A percentile compares a stretch with the other conserved stretches of the same genome.
Evolutionary conservation across 2,888 invertebrate species (phyloP).

Genomic region (Crepidodera aurea): DNA sequence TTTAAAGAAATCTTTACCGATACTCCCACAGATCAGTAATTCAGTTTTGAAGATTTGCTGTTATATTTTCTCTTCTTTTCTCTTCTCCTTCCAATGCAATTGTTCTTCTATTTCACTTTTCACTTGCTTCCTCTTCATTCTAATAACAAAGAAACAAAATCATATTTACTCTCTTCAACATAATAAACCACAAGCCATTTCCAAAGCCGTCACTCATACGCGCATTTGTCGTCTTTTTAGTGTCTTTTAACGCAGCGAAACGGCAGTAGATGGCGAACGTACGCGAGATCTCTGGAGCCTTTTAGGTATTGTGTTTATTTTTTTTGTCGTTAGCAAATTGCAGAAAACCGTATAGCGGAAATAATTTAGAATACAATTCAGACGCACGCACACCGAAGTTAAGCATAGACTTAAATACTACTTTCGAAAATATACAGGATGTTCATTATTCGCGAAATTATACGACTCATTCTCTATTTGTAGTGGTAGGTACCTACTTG

Average conservation of each 20-base stretch:
- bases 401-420: background rate
- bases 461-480: too few relatives aligned
- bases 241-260: constrained; percentile 8
- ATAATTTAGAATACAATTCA: constrained; percentile 30
- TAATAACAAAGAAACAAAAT: background rate
- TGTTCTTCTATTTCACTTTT: too few relatives aligned
- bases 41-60: too few relatives aligned
- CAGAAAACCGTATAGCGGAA: constrained; percentile 27
- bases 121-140: background rate
- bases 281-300: background rate
- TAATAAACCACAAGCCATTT: background rate
- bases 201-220: background rate
- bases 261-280: constrained; percentile 3
- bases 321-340: constrained; percentile 14
- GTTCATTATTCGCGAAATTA: too few relatives aligned
- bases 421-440: background rate
- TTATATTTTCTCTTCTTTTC: too few relatives aligned
- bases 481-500: too few relatives aligned
- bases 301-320: constrained; percentile 10
- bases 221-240: constrained; percentile 9
- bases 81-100: too few relatives aligned
- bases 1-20: too few relatives aligned
- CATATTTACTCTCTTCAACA: background rate
- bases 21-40: too few relatives aligned
- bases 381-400: constrained; percentile 23